A percentile compares a stretch with the other conserved stretches of the same genome.
phyloP scores from a whole-genome alignment of 2,888 invertebrate genomes.

The Drosophila dives region DNA sequence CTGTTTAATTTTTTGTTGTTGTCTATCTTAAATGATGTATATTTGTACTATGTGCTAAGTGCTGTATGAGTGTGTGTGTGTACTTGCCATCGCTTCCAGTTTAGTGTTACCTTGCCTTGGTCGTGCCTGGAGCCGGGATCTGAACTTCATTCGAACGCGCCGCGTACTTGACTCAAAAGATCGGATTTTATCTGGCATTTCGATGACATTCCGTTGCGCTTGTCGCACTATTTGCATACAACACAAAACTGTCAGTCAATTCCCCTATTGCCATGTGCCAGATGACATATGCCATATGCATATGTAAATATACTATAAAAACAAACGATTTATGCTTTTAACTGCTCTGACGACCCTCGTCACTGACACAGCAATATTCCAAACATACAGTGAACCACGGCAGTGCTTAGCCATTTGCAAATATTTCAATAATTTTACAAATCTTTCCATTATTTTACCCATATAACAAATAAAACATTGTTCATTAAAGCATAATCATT shows the following conservation, averaged over 20 bases:
- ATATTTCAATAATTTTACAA: neutral
- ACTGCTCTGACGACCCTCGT: constrained; percentile 5
- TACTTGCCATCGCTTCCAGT: neutral
- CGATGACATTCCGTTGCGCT: constrained; percentile 19
- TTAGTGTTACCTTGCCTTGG: constrained; percentile 26
- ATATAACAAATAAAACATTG: neutral
- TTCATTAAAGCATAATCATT: neutral
- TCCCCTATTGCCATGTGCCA: constrained; percentile 1
- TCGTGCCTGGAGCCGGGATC: constrained; percentile 15
- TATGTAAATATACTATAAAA: constrained; percentile 20
- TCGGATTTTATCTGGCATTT: constrained; percentile 8
- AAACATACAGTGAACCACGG: constrained; percentile 7
- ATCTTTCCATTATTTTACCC: neutral
- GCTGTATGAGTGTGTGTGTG: neutral
- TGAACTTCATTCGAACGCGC: constrained; percentile 14
- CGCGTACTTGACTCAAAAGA: neutral
- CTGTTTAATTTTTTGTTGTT: constrained; percentile 12
- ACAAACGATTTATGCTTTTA: constrained; percentile 22
- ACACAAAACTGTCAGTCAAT: constrained; percentile 20
- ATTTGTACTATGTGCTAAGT: neutral
- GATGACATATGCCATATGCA: constrained; percentile 25
- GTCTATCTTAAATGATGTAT: neutral
- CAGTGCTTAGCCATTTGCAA: neutral
- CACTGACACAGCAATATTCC: constrained; percentile 7
- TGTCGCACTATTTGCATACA: constrained; percentile 22